phyloP scores from a whole-genome alignment of 2,888 invertebrate species.

The Trissolcus japonicus region DNA sequence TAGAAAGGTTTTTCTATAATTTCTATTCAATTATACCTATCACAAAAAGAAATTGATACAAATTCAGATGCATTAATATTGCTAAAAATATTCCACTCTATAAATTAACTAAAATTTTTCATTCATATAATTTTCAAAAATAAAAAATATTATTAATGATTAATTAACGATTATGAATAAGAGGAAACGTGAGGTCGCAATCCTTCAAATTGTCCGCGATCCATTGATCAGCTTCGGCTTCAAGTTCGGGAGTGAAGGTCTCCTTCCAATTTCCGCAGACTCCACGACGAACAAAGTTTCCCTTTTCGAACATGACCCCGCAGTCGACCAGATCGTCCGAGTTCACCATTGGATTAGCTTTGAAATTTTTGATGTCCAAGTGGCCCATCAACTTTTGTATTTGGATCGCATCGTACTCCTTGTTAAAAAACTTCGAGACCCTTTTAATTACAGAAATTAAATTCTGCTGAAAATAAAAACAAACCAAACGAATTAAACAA shows the following conservation, averaged over 20 bases:
- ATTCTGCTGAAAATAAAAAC: conserved; percentile 77
- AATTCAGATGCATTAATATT: too few relatives aligned
- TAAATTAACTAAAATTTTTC: background rate
- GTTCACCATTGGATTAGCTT: conserved; percentile 88
- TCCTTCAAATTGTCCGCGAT: conserved; percentile 81
- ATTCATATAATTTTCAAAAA: background rate
- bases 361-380: conserved; percentile 88
- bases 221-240: conserved; percentile 83
- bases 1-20: too few relatives aligned
- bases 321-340: conserved; percentile 81
- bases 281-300: conserved; percentile 83
- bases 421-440: conserved; percentile 81
- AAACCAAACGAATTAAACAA: too few relatives aligned
- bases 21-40: too few relatives aligned
- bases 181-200: conserved; percentile 81
- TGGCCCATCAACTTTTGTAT: conserved; percentile 82
- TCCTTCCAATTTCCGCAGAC: conserved; percentile 84
- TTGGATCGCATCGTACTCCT: conserved; percentile 79
- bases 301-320: conserved; percentile 80
- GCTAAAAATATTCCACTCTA: too few relatives aligned
- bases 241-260: conserved; percentile 83
- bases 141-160: background rate
- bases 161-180: background rate
- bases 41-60: too few relatives aligned
- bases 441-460: conserved; percentile 79